phyloP scores from a whole-genome alignment of 2,113 vertebrate species.

The Zosterops pallidus region DNA sequence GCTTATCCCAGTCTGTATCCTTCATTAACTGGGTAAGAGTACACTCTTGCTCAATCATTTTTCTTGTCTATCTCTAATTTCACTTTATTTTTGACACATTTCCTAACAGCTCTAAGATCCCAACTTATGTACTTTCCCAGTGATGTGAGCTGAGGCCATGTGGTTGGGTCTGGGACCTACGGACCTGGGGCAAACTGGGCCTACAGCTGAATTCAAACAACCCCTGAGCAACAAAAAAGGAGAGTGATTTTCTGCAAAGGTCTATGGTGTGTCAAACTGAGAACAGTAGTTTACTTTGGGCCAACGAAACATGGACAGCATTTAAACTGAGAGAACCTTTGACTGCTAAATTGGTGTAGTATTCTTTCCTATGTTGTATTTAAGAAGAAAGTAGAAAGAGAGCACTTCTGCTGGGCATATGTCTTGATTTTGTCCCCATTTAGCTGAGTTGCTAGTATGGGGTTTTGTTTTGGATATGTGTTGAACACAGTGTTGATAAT shows the following conservation, averaged over 20 bases:
- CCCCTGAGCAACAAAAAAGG: rapidly evolving
- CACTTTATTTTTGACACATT: neutral
- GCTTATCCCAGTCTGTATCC: neutral
- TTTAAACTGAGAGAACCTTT: neutral
- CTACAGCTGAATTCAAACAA: neutral
- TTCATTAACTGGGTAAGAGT: neutral
- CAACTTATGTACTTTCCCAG: rapidly evolving
- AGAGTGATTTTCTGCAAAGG: neutral
- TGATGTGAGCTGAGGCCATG: neutral
- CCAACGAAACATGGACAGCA: neutral
- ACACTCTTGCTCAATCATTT: neutral
- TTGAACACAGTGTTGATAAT: neutral
- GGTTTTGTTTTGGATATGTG: neutral
- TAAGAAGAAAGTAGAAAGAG: neutral
- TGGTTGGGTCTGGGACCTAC: neutral
- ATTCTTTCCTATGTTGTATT: neutral
- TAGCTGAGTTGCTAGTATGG: neutral
- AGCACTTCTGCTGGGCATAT: neutral
- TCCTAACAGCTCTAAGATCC: neutral
- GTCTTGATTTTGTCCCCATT: neutral
- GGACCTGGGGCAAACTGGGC: neutral
- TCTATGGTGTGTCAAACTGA: neutral
- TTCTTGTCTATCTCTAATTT: neutral
- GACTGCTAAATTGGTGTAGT: neutral
- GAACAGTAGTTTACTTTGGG: neutral